Percentiles rank a stretch among this genome's conserved stretches.
These are phyloP conservation scores for Trichonephila clavata DNA, from an alignment of 1,140 invertebrate species.

Conservation along the genomic window DNA sequence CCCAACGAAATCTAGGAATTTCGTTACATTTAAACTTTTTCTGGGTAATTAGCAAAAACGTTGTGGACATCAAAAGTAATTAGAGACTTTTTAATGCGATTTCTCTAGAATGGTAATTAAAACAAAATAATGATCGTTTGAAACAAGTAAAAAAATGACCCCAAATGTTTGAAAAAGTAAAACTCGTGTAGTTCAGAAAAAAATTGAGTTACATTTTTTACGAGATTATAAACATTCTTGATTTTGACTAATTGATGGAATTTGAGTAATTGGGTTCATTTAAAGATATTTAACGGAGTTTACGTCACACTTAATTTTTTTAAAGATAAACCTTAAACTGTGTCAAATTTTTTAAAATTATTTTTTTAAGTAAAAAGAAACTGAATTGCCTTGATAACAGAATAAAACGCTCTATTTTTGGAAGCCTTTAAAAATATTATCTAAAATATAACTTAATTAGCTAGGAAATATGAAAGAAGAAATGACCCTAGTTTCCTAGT, in stretches of 20 bases:
- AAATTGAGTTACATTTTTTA: not conserved
- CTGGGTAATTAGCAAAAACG: not conserved
- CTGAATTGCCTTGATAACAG: too few species aligned
- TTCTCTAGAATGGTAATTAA: constrained; percentile 61
- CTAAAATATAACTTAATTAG: too few species aligned
- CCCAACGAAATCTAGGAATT: not conserved
- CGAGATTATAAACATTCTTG: not conserved
- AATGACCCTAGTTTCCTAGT: too few species aligned
- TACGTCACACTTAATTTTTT: not conserved
- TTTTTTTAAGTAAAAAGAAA: too few species aligned
- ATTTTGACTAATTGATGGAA: constrained; percentile 34
- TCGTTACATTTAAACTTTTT: constrained; percentile 15
- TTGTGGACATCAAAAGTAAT: constrained; percentile 60
- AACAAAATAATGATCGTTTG: constrained; percentile 62
- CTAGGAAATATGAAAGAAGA: too few species aligned
- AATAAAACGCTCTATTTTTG: too few species aligned
- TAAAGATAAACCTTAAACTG: too few species aligned
- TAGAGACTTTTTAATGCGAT: constrained; percentile 45
- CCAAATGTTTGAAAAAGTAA: not conserved
- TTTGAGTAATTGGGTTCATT: constrained; percentile 65
- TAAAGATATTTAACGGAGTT: constrained; percentile 40
- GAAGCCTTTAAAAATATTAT: too few species aligned
- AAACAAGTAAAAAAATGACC: constrained; percentile 13
- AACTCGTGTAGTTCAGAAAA: not conserved
- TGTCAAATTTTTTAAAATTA: too few species aligned